These are phyloP conservation scores for Dromaius novaehollandiae DNA, from an alignment of 2,113 vertebrate species.

Conservation along the genomic window DNA sequence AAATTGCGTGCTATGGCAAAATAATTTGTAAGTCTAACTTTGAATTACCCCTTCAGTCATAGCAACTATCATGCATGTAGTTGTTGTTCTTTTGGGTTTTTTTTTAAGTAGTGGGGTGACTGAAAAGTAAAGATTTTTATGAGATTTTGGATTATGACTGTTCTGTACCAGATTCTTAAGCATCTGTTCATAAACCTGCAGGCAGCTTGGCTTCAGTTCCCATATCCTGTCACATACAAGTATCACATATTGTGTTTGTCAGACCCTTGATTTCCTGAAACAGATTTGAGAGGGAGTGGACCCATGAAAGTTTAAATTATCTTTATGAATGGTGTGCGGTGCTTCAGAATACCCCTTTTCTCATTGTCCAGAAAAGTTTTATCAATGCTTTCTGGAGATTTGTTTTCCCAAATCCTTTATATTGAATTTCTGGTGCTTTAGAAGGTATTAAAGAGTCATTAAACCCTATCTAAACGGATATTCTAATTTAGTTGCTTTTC, in stretches of 20 bases:
- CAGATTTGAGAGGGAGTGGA: neutral
- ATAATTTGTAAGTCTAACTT: neutral
- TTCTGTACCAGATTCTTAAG: neutral
- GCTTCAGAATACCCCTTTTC: neutral
- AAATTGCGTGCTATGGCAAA: no score
- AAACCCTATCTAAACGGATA: neutral
- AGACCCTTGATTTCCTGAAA: neutral
- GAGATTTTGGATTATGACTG: neutral
- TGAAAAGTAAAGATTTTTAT: neutral
- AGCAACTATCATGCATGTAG: no score
- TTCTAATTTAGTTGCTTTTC: neutral
- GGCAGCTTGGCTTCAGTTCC: neutral
- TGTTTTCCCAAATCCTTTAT: neutral
- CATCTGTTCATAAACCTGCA: neutral
- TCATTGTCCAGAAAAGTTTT: neutral
- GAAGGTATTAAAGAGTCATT: neutral
- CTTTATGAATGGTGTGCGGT: neutral
- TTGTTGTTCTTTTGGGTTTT: neutral
- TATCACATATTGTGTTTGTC: rapidly evolving
- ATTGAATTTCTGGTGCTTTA: neutral
- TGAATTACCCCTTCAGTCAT: neutral
- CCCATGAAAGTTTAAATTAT: neutral
- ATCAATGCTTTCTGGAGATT: neutral
- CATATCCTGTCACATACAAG: neutral
- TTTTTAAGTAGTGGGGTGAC: neutral